A percentile compares a stretch with the other conserved stretches of the same genome.
These are phyloP conservation scores for Leucania comma DNA, from an alignment of 2,888 invertebrate species.

Conservation along the genomic window DNA sequence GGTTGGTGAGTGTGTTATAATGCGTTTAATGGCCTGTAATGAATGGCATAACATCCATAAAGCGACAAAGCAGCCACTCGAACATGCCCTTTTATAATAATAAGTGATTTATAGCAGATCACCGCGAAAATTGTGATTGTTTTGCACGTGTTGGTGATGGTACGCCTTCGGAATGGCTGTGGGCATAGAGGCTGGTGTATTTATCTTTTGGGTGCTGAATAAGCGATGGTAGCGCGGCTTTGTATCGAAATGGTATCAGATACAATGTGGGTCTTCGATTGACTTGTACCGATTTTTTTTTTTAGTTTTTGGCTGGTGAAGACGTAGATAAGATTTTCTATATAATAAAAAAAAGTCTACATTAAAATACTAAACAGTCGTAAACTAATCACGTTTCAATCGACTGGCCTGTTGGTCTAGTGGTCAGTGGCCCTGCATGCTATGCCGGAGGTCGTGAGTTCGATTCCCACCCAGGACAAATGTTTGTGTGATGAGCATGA, in stretches of 20 bases:
- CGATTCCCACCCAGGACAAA: too few relatives aligned
- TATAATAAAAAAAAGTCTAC: too few relatives aligned
- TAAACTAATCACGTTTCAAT: too few relatives aligned
- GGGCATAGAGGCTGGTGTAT: slow-evolving; percentile 60
- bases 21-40: slow-evolving; percentile 90
- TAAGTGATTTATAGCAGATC: slow-evolving; percentile 87
- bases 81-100: slow-evolving; percentile 88
- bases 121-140: slow-evolving; percentile 82
- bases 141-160: slow-evolving; percentile 86
- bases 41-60: slow-evolving; percentile 91
- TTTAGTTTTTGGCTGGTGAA: not conserved
- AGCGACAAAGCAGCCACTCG: slow-evolving; percentile 89
- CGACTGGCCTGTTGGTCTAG: too few relatives aligned
- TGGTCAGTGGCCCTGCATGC: too few relatives aligned
- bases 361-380: too few relatives aligned
- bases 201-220: slow-evolving; percentile 71
- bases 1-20: slow-evolving; percentile 83
- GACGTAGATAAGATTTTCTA: not conserved
- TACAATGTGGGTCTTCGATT: slow-evolving; percentile 52
- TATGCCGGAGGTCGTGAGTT: too few relatives aligned
- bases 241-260: slow-evolving; percentile 31
- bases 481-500: too few relatives aligned
- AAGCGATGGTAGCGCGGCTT: slow-evolving; percentile 50
- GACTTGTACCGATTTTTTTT: slow-evolving; percentile 32
- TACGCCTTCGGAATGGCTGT: slow-evolving; percentile 75